Base-by-base conservation (phyloP, 2,113 vertebrate species). In the Lepisosteus osseus region DNA sequence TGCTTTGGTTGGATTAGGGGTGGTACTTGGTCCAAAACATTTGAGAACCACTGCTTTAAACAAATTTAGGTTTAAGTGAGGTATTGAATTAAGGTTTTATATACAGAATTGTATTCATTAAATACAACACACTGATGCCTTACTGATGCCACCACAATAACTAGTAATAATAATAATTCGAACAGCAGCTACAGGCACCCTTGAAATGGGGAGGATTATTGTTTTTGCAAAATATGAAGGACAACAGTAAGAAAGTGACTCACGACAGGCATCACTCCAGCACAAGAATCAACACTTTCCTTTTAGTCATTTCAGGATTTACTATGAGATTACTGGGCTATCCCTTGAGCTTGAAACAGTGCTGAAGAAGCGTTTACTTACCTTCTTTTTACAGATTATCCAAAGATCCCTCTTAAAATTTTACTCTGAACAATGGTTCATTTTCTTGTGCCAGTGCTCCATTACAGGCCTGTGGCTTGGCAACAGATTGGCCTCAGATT, bases 401-500 rank as follows among this genome's bases (percentile, higher is more conserved):
- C 15, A 6, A 13, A 45, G 61, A 77, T 86, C 88, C 79, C 84
- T 87, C 83, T 82, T 83, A 81, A 82, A 83, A 81, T 86, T 85
- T 77, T 87, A 75, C 75, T 84, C 81, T 82, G 92, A 95, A 96
- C 95, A 97, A 96, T 93, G 90, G 83, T 84, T 90, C 90, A 85
- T 92, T 95, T 94, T 94, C 92, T 83, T 87, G 82, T 87, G 89
- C 93, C 92, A 94, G 87, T 76, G 78, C 87, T 93, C 76, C 80
- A 87, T 92, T 94, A 90, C 91, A 87, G 85, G 86, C 85, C 90
- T 94, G 92, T 83, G 94, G 94, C 92, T 96, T 96, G 96, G 94
- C 95, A 96, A 90, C 68, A 83, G 79, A 67, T 82, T 72, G 51
- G 82, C 91, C 90, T 96, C 93, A 88, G 90, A 95, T 97, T 97